Percentiles rank a stretch among this genome's conserved stretches.
Conservation (phyloP, 2,113 vertebrate genomes). For the Craseonycteris thonglongyai region DNA sequence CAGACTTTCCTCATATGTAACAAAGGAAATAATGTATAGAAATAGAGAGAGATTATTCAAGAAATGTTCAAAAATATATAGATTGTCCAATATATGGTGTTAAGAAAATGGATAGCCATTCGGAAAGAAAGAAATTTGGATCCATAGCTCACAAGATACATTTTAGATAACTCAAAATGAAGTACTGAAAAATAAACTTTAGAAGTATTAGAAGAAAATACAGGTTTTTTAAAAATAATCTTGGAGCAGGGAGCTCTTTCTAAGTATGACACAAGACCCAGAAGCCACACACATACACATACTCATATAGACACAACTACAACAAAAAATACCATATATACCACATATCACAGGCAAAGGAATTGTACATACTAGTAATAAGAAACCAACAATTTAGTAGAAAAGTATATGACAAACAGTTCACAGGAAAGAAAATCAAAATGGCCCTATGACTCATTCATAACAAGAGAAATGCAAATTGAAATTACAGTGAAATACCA, state of each 20-base stretch:
- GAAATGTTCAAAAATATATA: background rate
- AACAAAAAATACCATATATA: background rate
- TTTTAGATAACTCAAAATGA: background rate
- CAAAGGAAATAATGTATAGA: background rate
- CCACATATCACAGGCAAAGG: background rate
- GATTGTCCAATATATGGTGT: background rate
- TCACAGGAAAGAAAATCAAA: background rate
- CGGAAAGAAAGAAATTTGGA: background rate
- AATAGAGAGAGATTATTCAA: background rate
- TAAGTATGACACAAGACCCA: background rate
- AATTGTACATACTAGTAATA: background rate
- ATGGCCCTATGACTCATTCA: background rate
- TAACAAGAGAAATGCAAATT: background rate
- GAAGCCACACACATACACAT: background rate
- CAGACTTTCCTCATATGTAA: too few species aligned
- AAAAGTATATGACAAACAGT: background rate
- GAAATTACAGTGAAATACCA: background rate
- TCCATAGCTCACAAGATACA: background rate
- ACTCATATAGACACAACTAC: background rate
- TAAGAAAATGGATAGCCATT: background rate
- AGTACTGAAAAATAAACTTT: background rate
- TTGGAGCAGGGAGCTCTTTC: background rate
- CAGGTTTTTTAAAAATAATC: background rate
- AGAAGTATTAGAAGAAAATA: background rate
- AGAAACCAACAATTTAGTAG: background rate